Conservation (phyloP, 2,888 invertebrate genomes). For the Oscheius onirici region DNA sequence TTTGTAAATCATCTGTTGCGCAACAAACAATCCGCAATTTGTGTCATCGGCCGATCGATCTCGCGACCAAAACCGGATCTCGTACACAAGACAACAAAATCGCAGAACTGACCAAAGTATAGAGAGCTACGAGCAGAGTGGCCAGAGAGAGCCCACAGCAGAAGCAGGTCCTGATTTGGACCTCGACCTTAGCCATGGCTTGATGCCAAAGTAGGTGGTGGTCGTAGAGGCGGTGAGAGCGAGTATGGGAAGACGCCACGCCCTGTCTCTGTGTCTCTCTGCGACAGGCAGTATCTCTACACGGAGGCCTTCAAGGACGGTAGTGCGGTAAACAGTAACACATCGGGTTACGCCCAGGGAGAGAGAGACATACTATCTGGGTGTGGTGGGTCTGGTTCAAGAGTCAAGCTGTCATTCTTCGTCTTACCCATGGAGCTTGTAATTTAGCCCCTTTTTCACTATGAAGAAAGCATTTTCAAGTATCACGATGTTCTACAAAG, state of each 20-base stretch:
- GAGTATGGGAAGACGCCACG: constrained; percentile 25
- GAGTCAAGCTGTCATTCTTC: too few relatives aligned
- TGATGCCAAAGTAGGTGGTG: neutral
- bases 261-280: constrained; percentile 33
- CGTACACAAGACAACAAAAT: neutral
- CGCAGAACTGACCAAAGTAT: constrained; percentile 64
- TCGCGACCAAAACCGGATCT: neutral
- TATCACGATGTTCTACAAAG: too few relatives aligned
- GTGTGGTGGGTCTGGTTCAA: too few relatives aligned
- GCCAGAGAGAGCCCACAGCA: constrained; percentile 70
- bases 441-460: too few relatives aligned
- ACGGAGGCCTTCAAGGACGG: constrained; percentile 23
- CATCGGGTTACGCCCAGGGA: neutral
- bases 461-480: too few relatives aligned
- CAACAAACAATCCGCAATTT: neutral
- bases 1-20: constrained; percentile 2
- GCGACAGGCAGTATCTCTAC: constrained; percentile 28
- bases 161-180: constrained; percentile 70
- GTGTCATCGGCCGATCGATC: neutral
- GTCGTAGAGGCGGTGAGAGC: constrained; percentile 2
- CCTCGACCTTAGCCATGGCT: constrained; percentile 67
- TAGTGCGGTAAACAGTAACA: constrained; percentile 29
- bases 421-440: too few relatives aligned
- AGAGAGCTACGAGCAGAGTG: constrained; percentile 67
- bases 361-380: too few relatives aligned